Evolutionary conservation across 2,888 invertebrate genomes (phyloP).

Genomic region (Physocephala rufipes): DNA sequence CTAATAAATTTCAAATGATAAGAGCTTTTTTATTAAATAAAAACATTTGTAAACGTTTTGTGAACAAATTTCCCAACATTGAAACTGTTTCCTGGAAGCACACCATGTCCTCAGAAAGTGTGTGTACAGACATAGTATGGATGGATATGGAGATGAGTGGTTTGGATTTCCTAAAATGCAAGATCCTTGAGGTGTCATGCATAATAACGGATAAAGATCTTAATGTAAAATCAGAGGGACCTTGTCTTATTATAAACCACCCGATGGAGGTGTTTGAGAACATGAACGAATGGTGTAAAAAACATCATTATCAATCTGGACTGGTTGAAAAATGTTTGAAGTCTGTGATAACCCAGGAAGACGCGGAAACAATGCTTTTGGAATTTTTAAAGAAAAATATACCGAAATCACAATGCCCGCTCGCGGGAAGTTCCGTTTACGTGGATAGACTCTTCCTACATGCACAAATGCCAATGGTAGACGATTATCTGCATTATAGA

Average conservation of each 20-base stretch:
- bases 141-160: slow-evolving; percentile 94
- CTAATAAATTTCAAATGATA: not conserved
- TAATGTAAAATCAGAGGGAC: slow-evolving; percentile 78
- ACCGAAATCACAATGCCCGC: slow-evolving; percentile 72
- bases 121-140: slow-evolving; percentile 68
- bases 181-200: slow-evolving; percentile 90
- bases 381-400: slow-evolving; percentile 73
- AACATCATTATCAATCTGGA: slow-evolving; percentile 86
- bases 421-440: slow-evolving; percentile 90
- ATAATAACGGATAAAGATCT: slow-evolving; percentile 85
- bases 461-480: slow-evolving; percentile 80
- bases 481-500: slow-evolving; percentile 87
- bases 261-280: slow-evolving; percentile 74
- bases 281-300: slow-evolving; percentile 87
- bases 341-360: slow-evolving; percentile 72
- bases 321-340: slow-evolving; percentile 76
- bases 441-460: slow-evolving; percentile 84
- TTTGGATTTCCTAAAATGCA: slow-evolving; percentile 77
- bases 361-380: slow-evolving; percentile 79
- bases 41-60: not conserved
- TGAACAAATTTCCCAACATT: not conserved
- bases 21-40: not conserved
- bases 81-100: not conserved
- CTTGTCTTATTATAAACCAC: slow-evolving; percentile 82
- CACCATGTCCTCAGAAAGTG: not conserved